Conservation (phyloP, 1,140 invertebrate species). For the Hylaeus anthracinus region DNA sequence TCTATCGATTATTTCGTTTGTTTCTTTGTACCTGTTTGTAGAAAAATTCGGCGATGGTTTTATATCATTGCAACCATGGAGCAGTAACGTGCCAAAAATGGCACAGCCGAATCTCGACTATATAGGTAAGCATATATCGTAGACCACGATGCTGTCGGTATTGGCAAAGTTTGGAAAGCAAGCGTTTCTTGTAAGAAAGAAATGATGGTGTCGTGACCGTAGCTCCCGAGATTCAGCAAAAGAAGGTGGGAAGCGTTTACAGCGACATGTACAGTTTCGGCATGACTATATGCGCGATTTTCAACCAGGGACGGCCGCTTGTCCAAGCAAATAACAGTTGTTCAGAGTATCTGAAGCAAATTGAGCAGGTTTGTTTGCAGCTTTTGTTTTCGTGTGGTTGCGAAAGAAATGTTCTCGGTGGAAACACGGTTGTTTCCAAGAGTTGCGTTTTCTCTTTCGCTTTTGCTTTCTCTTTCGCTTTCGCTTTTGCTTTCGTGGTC, state of each 20-base stretch:
- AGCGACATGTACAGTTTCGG: conserved; percentile 98
- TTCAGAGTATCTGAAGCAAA: conserved; percentile 93
- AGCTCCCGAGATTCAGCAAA: conserved; percentile 94
- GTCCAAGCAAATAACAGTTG: conserved; percentile 94
- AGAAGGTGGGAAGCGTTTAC: conserved; percentile 90
- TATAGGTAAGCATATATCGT: conserved; percentile 84
- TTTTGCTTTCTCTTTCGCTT: not conserved
- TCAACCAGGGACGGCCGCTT: conserved; percentile 92
- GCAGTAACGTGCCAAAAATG: conserved; percentile 93
- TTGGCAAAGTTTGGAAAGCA: too few relatives aligned
- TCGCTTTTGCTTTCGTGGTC: not conserved
- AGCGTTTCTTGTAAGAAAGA: too few relatives aligned
- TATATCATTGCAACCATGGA: conserved; percentile 91
- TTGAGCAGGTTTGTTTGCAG: conserved; percentile 86
- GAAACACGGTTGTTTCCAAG: conserved; percentile 1
- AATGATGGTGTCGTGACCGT: conserved; percentile 59
- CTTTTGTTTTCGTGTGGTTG: not conserved
- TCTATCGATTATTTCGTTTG: too few relatives aligned
- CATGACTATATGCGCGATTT: conserved; percentile 94
- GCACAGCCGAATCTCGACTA: conserved; percentile 96
- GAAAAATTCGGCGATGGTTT: conserved; percentile 86
- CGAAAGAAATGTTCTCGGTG: not conserved
- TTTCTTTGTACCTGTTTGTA: conserved; percentile 75
- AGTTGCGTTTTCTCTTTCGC: not conserved
- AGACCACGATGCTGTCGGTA: not conserved